Percentiles rank a stretch among this genome's conserved stretches.
phyloP scores from a whole-genome alignment of 2,797 vertebrate species.

The Protonibea diacanthus region DNA sequence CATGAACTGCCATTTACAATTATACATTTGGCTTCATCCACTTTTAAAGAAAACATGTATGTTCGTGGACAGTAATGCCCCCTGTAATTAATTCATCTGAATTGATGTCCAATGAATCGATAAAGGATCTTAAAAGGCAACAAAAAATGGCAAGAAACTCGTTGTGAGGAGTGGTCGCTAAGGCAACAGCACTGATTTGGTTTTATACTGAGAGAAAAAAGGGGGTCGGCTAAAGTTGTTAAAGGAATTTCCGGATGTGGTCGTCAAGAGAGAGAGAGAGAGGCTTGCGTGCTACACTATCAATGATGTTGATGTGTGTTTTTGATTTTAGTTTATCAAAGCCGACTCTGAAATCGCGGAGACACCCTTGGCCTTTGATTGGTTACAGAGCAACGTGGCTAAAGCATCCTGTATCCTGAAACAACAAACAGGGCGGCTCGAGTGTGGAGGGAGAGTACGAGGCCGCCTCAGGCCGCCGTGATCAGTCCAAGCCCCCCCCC shows the following conservation, averaged over 20 bases:
- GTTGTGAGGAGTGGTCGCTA: slow-evolving; percentile 64
- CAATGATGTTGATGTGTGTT: slow-evolving; percentile 42
- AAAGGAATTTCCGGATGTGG: slow-evolving; percentile 54
- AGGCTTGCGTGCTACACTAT: slow-evolving; percentile 67
- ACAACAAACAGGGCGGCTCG: slow-evolving; percentile 46
- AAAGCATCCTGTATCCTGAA: slow-evolving; percentile 60
- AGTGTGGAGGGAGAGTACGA: slow-evolving; percentile 30
- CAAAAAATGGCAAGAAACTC: slow-evolving; percentile 47
- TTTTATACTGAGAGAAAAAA: slow-evolving; percentile 59
- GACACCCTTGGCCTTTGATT: slow-evolving; percentile 67
- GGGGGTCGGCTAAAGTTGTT: slow-evolving; percentile 47
- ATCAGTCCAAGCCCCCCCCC: slow-evolving; percentile 20
- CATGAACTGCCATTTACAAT: slow-evolving; percentile 54
- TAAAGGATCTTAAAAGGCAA: slow-evolving; percentile 62
- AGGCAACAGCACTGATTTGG: slow-evolving; percentile 80
- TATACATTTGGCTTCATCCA: slow-evolving; percentile 62
- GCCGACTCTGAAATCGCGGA: slow-evolving; percentile 49
- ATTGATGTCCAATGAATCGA: slow-evolving; percentile 44
- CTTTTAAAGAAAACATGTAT: slow-evolving; percentile 36
- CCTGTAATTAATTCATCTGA: slow-evolving; percentile 32
- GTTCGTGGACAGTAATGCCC: slow-evolving; percentile 27
- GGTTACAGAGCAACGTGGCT: slow-evolving; percentile 62
- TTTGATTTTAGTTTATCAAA: slow-evolving; percentile 31
- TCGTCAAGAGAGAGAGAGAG: slow-evolving; percentile 33
- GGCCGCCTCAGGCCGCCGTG: slow-evolving; percentile 14